Evolutionary conservation across 2,888 invertebrate species (phyloP), one percentile per base, ranked within the genome.

Genomic region (Ornithoptera priamus): DNA sequence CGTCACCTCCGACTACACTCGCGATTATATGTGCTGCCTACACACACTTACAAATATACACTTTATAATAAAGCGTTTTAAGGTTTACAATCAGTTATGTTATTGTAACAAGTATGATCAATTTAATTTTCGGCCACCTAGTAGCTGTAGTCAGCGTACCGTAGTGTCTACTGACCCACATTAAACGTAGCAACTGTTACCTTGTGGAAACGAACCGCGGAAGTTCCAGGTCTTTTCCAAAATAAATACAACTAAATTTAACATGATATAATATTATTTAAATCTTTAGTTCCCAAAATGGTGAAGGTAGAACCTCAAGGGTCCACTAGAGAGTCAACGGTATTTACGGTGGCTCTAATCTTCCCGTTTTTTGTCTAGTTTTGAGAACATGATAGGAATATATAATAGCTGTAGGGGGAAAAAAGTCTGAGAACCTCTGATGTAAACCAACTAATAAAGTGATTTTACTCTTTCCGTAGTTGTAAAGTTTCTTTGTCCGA

Each of bases 91-190:
- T 73, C 56, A 66, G 59, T 36, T 46, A 10, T 17, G 36, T 65
- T 24, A 57, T 50, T 46, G 53, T 50, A 64, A 57, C 58, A 30
- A 61, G 70, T 72, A 68, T 57, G 68, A 74, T 71, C 74, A 71
- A 74, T 74, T 66, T 56, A 58, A 59, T 71, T 39, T 39, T 20
- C 62, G 65, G 66, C 63, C 46, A 68, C 68, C 36, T 69, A 72
- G 69, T 73, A 76, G 73, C 71, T 72, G 73, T 74, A 73, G 74
- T 72, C 73, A 71, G 71, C 65, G 71, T 72, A 72, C 66, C 73
- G 70, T 69, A 71, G 75, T 82, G 81, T 87, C 86, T 86, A 81
- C 86, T 92, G 91, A 92, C 92, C 90, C 87, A 92, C 80, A 90
- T 92, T 79, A 81, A 76, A 77, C 76, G 72, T 75, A 75, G 69